These are phyloP conservation scores for Coecobrya sp. DNA, from an alignment of 2,888 invertebrate species.

Conservation along the genomic window DNA sequence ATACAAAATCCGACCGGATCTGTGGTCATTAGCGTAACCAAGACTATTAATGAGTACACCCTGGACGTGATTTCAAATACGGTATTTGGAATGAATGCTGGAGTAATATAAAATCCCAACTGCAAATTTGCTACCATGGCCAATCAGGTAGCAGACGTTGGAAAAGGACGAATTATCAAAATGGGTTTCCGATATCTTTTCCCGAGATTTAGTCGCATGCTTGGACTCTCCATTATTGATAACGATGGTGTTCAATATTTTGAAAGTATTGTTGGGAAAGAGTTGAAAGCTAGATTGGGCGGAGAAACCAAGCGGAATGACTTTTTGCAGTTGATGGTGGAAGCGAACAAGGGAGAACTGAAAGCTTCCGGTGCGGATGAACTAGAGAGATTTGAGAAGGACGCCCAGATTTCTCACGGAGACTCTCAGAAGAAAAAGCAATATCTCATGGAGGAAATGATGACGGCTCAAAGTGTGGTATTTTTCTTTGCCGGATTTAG, in stretches of 20 bases:
- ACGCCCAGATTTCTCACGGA: slow-evolving; percentile 39
- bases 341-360: slow-evolving; percentile 66
- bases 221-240: not conserved
- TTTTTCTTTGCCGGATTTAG: slow-evolving; percentile 79
- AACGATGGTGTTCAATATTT: not conserved
- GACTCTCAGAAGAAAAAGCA: slow-evolving; percentile 80
- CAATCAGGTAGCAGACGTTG: not conserved
- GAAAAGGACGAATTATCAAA: not conserved
- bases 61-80: slow-evolving; percentile 79
- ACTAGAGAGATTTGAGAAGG: slow-evolving; percentile 80
- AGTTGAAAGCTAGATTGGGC: slow-evolving; percentile 35
- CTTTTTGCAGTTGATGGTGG: slow-evolving; percentile 82
- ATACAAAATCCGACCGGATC: slow-evolving; percentile 10
- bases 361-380: slow-evolving; percentile 67
- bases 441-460: slow-evolving; percentile 67
- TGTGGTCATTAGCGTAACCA: slow-evolving; percentile 15
- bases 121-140: slow-evolving; percentile 51
- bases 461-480: slow-evolving; percentile 55
- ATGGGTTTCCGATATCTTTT: not conserved
- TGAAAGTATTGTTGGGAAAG: slow-evolving; percentile 4
- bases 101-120: slow-evolving; percentile 86
- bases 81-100: slow-evolving; percentile 87
- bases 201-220: not conserved
- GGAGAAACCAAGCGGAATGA: slow-evolving; percentile 70
- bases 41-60: slow-evolving; percentile 36